phyloP scores from a whole-genome alignment of 2,888 invertebrate genomes.

The Listrodromus nycthemerus region DNA sequence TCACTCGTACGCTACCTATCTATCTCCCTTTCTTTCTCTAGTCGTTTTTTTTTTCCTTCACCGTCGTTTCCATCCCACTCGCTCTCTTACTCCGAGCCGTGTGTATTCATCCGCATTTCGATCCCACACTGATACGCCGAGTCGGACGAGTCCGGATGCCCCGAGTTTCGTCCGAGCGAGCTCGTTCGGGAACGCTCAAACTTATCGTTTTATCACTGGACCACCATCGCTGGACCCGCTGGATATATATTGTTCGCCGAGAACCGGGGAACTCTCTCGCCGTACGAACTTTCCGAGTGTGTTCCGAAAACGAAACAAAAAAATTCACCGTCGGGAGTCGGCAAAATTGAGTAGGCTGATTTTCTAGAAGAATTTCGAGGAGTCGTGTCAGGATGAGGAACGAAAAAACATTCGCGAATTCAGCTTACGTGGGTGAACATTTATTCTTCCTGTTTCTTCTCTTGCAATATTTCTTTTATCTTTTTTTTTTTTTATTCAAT shows the following conservation, averaged over 20 bases:
- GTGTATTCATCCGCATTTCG: constrained; percentile 74
- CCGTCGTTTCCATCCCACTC: constrained; percentile 24
- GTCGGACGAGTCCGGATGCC: constrained; percentile 50
- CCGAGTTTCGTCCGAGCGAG: constrained; percentile 70
- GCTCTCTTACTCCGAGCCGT: constrained; percentile 58
- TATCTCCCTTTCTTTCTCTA: constrained; percentile 47
- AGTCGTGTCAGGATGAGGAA: no score
- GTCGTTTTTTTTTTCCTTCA: constrained; percentile 17
- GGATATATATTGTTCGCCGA: constrained; percentile 57
- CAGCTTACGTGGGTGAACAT: no score
- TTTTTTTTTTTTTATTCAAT: no score
- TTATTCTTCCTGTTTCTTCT: no score
- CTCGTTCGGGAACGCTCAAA: constrained; percentile 67
- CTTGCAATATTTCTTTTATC: no score
- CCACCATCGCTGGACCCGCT: constrained; percentile 78
- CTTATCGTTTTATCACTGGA: constrained; percentile 83
- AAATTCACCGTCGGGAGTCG: background rate
- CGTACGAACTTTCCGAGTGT: constrained; percentile 16
- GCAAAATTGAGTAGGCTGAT: background rate
- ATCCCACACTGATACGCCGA: constrained; percentile 78
- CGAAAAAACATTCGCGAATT: no score
- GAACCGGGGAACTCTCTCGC: constrained; percentile 29
- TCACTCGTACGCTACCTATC: constrained; percentile 50
- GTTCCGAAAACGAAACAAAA: background rate
- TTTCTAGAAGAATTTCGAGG: background rate